These are phyloP conservation scores for Ranitomeya imitator DNA, from an alignment of 2,113 vertebrate genomes.

Conservation along the genomic window DNA sequence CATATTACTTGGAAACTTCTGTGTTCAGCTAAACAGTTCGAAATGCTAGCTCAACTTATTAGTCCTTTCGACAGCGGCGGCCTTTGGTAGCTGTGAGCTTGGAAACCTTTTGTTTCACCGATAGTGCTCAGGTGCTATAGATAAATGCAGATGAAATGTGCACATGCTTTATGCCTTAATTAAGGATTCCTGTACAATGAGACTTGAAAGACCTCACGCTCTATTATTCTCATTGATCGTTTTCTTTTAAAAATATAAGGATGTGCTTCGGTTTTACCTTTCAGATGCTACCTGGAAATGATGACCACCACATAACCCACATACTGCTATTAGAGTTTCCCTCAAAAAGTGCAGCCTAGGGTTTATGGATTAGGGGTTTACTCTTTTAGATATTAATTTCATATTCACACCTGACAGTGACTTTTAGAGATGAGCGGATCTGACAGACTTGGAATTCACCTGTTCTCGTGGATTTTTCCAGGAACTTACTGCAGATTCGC, in stretches of 20 bases:
- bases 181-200: not conserved
- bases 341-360: too few relatives aligned
- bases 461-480: too few relatives aligned
- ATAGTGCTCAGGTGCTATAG: not conserved
- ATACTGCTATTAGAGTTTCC: too few relatives aligned
- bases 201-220: not conserved
- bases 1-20: conserved; percentile 46
- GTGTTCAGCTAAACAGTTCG: conserved; percentile 43
- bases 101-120: not conserved
- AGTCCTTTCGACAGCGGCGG: not conserved
- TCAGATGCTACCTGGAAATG: not conserved
- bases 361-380: too few relatives aligned
- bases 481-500: too few relatives aligned
- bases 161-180: not conserved
- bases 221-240: not conserved
- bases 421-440: too few relatives aligned
- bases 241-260: not conserved
- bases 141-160: not conserved
- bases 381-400: too few relatives aligned
- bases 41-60: conserved; percentile 45
- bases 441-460: too few relatives aligned
- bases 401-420: too few relatives aligned
- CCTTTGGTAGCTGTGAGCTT: not conserved
- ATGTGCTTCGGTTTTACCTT: not conserved
- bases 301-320: too few relatives aligned